Evolutionary conservation across 1,140 invertebrate genomes (phyloP).

Genomic region (Polyergus mexicanus): DNA sequence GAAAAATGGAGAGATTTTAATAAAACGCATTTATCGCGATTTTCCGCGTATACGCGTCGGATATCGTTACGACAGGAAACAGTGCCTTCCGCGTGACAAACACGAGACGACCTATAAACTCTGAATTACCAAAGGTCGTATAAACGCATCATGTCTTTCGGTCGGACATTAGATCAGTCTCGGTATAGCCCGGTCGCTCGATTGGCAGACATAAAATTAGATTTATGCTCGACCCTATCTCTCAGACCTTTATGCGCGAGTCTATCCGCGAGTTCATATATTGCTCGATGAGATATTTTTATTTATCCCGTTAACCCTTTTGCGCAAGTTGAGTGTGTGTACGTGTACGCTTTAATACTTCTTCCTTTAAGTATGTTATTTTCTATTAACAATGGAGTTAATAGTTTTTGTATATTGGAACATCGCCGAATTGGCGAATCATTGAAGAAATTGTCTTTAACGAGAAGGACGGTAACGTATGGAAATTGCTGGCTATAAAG

Average conservation of each 20-base stretch:
- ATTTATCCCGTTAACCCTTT: conserved; percentile 19
- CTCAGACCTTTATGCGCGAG: conserved; percentile 39
- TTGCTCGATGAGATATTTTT: conserved; percentile 41
- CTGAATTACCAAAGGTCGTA: conserved; percentile 53
- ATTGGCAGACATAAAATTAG: conserved; percentile 53
- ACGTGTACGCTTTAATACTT: not conserved
- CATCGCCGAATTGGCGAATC: not conserved
- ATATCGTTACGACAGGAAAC: conserved; percentile 39
- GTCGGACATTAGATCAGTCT: conserved; percentile 55
- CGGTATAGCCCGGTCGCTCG: conserved; percentile 27
- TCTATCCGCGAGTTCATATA: conserved; percentile 18
- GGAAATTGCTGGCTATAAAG: not conserved
- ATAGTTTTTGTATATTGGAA: not conserved
- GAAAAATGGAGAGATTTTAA: conserved; percentile 46
- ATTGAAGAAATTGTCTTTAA: conserved; percentile 6
- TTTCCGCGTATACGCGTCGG: conserved; percentile 40
- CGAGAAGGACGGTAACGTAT: not conserved
- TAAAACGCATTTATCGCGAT: conserved; percentile 45
- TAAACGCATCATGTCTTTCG: conserved; percentile 41
- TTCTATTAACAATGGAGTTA: not conserved
- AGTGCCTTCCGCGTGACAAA: not conserved
- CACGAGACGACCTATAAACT: conserved; percentile 40
- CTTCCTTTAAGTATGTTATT: conserved; percentile 5
- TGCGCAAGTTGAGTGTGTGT: not conserved
- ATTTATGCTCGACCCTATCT: conserved; percentile 46